Evolutionary conservation across 2,113 vertebrate species (phyloP), one percentile per base, ranked within the genome.

Genomic region (Phalacrocorax carbo): DNA sequence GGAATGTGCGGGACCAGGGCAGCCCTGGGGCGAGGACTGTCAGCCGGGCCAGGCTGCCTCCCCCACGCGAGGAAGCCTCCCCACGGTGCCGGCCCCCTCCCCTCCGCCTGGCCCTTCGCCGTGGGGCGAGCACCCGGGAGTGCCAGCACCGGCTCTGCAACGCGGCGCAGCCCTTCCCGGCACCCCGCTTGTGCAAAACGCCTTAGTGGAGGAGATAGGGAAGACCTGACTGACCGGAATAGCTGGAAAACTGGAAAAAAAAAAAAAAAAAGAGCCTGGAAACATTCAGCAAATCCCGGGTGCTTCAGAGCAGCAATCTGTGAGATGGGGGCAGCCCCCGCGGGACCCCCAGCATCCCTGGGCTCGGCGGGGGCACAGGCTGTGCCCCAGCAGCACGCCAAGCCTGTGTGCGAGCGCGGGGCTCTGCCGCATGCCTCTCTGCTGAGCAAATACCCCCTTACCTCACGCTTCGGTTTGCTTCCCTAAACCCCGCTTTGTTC

Each of bases 171-270:
- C 70, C 49, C 49, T 13, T 25, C 57, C 55, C 2, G 0, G 15
- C 21, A 4, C 27, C 27, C 23, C 0, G 3, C 11, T 12, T 8
- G 5, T 8, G 49, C 78, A 11, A 10, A n/a, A 8, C 0, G 0
- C 34, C 13, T 14, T 3, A 8, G 51, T 0, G 25, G 48, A 8
- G 29, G 26, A 7, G 26, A 26, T 3, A 7, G 66, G 60, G 30
- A 19, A 27, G 55, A 3, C 16, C 76, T 34, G 52, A 21, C 18
- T 2, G 17, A 10, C 11, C 2, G 3, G 36, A 46, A 49, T 1
- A 25, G 64, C 40, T 36, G 85, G 65, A 30, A 42, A 60, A 58
- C 7, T 8, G 55, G 72, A 18, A 5, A 29, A 38, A 38, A 38
- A 38, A 38, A 38, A 38, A 38, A 38, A 36, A 22, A 26, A 52